Conservation (phyloP, 2,113 vertebrate genomes). For the Carettochelys insculpta region DNA sequence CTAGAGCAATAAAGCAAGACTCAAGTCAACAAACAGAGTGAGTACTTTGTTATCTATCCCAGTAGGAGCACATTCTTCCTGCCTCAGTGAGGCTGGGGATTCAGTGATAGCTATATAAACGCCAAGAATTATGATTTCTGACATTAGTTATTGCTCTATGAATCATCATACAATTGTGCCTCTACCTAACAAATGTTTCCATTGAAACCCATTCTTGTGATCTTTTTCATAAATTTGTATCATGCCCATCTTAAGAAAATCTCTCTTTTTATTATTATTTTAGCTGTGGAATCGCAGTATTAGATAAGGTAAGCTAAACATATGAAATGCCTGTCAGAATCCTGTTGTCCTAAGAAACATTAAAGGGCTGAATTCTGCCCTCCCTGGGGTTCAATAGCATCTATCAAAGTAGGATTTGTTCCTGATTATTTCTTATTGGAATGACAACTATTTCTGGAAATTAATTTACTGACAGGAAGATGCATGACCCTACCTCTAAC, state of each 20-base stretch:
- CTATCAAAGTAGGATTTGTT: neutral
- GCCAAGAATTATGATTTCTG: fast-evolving
- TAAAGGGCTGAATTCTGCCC: neutral
- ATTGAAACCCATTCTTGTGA: fast-evolving
- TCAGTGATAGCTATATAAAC: fast-evolving
- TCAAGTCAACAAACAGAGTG: slow-evolving; percentile 84
- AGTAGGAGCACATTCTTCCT: neutral
- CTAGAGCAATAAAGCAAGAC: slow-evolving; percentile 37
- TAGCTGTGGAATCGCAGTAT: slow-evolving; percentile 75
- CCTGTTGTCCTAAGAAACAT: neutral
- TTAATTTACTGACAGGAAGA: neutral
- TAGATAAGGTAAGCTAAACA: slow-evolving; percentile 75
- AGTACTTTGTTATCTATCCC: neutral
- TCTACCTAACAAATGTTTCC: neutral
- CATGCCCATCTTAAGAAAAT: fast-evolving
- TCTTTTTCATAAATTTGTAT: fast-evolving
- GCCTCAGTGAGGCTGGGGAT: fast-evolving
- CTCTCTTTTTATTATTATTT: neutral
- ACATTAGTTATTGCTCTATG: neutral
- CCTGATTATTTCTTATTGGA: neutral
- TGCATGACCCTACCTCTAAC: neutral
- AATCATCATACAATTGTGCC: neutral
- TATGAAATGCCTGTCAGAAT: neutral
- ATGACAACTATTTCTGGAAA: neutral
- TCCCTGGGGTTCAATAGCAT: neutral